Evolutionary conservation across 1,140 invertebrate genomes (phyloP), one percentile per base, ranked within the genome.

Genomic region (Ctenoplectra terminalis): DNA sequence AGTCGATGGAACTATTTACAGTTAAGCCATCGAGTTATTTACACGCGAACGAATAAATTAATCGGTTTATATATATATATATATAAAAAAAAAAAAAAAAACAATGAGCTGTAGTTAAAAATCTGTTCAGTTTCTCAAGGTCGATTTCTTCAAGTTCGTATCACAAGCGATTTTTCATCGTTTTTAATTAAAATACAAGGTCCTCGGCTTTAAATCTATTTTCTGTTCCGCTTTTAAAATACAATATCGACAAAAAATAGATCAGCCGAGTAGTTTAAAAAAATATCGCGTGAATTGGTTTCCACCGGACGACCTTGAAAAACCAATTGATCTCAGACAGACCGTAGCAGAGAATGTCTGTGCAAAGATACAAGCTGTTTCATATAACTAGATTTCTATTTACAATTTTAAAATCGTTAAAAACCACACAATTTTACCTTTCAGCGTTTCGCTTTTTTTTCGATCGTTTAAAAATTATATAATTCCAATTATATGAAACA

Each of bases 21-120:
- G 20, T 37, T 63, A 73, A 80, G 46, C 69, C 50, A 52, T 52
- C 37, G 13, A 48, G 37, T 52, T 72, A 80, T 73, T 80, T 80
- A 73, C 58, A 79, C 23, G 67, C 26, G 40, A 37, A 52, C 20
- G 26, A 80, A 63, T 72, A 79, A 72, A 72, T 79, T 61, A 63
- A 50, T 72, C 29, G n/a, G 15, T 23, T 64, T n/a, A 13, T 43
- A n/a, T n/a, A n/a, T n/a, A n/a, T n/a, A n/a, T n/a, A n/a, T n/a
- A n/a, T n/a, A n/a, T n/a, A n/a, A n/a, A n/a, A n/a, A n/a, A n/a
- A n/a, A n/a, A n/a, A n/a, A n/a, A n/a, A 43, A 20, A 76, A 67
- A 67, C 70, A 23, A 43, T 9, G 11, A 50, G n/a, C 20, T 69
- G 37, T 37, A 61, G 15, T 61, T 8, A 4, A 29, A 4, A 23